phyloP scores from a whole-genome alignment of 2,888 invertebrate genomes.

The Ectemnius cavifrons region DNA sequence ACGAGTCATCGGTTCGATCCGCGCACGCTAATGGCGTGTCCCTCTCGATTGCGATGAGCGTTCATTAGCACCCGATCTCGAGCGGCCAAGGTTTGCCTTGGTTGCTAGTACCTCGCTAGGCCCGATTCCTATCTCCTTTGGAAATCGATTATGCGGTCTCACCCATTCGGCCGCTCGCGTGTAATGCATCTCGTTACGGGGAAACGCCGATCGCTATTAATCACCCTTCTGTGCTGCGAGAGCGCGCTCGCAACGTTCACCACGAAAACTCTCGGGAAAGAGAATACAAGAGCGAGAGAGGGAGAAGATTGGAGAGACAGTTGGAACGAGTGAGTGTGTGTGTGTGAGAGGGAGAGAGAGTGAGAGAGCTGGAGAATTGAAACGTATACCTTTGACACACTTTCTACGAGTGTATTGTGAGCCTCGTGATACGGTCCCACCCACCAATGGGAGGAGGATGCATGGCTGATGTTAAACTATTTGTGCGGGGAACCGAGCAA shows the following conservation, averaged over 20 bases:
- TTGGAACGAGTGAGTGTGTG: neutral
- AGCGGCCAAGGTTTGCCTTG: constrained; percentile 51
- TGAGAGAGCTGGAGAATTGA: constrained; percentile 25
- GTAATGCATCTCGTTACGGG: constrained; percentile 54
- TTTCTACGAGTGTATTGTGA: constrained; percentile 49
- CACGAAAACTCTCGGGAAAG: constrained; percentile 48
- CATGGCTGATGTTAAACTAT: neutral
- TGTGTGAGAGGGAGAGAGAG: neutral
- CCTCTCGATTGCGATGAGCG: neutral
- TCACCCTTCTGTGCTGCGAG: constrained; percentile 47
- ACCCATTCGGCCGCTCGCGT: constrained; percentile 41
- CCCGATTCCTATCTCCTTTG: constrained; percentile 46
- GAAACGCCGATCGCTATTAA: constrained; percentile 53
- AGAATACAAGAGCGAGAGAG: neutral
- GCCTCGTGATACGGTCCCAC: constrained; percentile 20
- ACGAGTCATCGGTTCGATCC: too few species aligned
- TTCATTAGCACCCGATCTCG: constrained; percentile 42
- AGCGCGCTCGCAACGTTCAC: constrained; percentile 41
- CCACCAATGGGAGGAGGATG: constrained; percentile 1
- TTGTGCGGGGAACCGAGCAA: neutral
- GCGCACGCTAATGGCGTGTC: too few species aligned
- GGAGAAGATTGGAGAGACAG: neutral
- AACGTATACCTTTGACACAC: constrained; percentile 59
- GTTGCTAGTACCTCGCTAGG: too few species aligned
- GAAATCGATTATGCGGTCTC: constrained; percentile 57